Base-by-base conservation (phyloP, 2,888 invertebrate genomes). In the Sinotaia quadrata region DNA sequence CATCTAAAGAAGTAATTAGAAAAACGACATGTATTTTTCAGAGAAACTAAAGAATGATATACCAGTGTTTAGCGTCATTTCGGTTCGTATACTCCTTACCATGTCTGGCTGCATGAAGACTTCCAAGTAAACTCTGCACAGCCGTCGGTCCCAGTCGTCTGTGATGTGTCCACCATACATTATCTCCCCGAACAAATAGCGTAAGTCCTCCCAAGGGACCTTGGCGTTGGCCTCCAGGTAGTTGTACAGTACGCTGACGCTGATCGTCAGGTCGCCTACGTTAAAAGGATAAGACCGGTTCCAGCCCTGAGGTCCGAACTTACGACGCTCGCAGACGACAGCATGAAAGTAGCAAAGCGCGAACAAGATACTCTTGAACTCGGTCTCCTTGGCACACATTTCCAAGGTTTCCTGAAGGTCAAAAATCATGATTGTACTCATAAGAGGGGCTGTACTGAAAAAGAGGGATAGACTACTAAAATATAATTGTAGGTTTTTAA, bases 151-250 rank as follows among this genome's bases (percentile, higher is more conserved):
- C 97, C 97, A 98, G 84, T 98, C 97, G 81, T 98, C 97, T 0
- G 97, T 98, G 71, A 98, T 97, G 80, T 98, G 97, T 0, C 97
- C 97, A 1, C 97, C 97, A 82, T 98, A 98, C 97, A 98, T 98
- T 78, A 98, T 98, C 90, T 98, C 97, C 0, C 98, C 98, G 85
- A 98, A 97, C 0, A 98, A 91, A 88, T 97, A 98, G 58, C 97
- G 91, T 73, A 98, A 89, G 89, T 98, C 97, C 85, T 97, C 97
- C 97, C 97, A 98, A 0, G 97, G 97, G 0, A 97, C 87, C 81
- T 89, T 89, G 0, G 94, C 93, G 87, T 96, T 97, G 0, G 95
- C 96, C 88, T 98, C 97, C 81, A 97, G 90, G 87, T 97, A 97
- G 88, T 97, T 97, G 88, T 93, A 96, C 15, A 97, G 90, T 0